A percentile compares a stretch with the other conserved stretches of the same genome.
phyloP scores from a whole-genome alignment of 2,113 vertebrate genomes.

The Pygoscelis antarcticus region DNA sequence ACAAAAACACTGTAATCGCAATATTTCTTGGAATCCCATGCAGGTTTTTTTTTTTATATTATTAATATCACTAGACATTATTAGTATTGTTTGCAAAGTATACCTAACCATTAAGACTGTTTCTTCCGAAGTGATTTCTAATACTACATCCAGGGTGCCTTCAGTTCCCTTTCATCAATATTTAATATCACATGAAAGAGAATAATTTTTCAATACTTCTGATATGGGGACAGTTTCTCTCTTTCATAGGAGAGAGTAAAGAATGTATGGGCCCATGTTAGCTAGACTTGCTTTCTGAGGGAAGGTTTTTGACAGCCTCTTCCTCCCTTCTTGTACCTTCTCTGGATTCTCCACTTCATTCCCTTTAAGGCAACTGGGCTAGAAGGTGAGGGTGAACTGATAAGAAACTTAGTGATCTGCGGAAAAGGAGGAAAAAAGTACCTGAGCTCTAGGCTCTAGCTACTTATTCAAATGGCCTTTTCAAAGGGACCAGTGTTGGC shows the following conservation, averaged over 20 bases:
- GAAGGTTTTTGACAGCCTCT: background rate
- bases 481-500: background rate
- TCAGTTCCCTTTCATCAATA: background rate
- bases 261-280: background rate
- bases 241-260: background rate
- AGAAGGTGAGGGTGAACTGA: background rate
- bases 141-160: background rate
- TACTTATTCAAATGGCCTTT: background rate
- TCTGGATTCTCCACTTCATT: background rate
- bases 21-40: background rate
- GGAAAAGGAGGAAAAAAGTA: background rate
- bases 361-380: background rate
- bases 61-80: background rate
- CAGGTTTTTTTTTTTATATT: background rate
- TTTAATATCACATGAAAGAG: background rate
- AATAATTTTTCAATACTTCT: background rate
- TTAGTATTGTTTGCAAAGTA: background rate
- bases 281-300: background rate
- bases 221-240: background rate
- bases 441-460: background rate
- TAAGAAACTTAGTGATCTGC: background rate
- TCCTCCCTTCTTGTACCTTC: background rate
- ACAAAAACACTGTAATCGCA: background rate
- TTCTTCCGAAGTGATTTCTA: background rate
- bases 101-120: background rate